Percentiles rank a stretch among this genome's conserved stretches.
phyloP scores from a whole-genome alignment of 1,140 invertebrate genomes.

The Pristionchus pacificus region DNA sequence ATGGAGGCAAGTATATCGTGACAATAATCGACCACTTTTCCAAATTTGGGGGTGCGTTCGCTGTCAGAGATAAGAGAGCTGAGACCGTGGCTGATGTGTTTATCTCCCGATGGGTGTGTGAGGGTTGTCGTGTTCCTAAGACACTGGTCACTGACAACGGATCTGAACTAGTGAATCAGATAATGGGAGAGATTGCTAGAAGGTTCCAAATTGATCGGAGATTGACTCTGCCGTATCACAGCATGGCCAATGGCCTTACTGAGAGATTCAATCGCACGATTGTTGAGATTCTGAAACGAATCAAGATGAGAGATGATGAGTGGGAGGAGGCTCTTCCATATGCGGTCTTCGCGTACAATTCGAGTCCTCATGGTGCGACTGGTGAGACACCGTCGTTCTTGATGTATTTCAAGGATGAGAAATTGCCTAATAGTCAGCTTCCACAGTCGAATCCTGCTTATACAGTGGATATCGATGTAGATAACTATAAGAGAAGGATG shows the following conservation, averaged over 20 bases:
- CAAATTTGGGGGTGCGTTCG: not conserved
- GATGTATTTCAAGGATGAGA: slow-evolving; percentile 2
- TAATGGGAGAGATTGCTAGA: not conserved
- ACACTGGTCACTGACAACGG: slow-evolving; percentile 6
- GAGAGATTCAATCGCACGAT: slow-evolving; percentile 20
- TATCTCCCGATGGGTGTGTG: slow-evolving; percentile 1
- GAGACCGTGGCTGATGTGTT: no score
- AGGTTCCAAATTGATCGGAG: slow-evolving; percentile 3
- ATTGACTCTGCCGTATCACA: slow-evolving; percentile 15
- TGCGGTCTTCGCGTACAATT: slow-evolving; percentile 8
- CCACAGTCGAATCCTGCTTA: no score
- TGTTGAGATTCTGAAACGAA: not conserved
- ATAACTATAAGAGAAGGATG: no score
- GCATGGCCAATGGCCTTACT: slow-evolving; percentile 7
- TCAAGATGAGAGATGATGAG: no score
- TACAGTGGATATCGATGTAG: no score
- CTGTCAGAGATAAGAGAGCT: slow-evolving; percentile 13
- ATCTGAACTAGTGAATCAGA: no score
- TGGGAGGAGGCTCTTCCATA: no score
- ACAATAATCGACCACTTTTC: slow-evolving; percentile 9
- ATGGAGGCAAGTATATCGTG: slow-evolving; percentile 9
- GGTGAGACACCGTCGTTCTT: no score
- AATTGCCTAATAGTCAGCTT: no score
- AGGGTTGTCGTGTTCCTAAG: slow-evolving; percentile 1
- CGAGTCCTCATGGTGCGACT: no score